Evolutionary conservation across 1,140 invertebrate genomes (phyloP), one percentile per base, ranked within the genome.

Genomic region (Leptinotarsa lineolata): DNA sequence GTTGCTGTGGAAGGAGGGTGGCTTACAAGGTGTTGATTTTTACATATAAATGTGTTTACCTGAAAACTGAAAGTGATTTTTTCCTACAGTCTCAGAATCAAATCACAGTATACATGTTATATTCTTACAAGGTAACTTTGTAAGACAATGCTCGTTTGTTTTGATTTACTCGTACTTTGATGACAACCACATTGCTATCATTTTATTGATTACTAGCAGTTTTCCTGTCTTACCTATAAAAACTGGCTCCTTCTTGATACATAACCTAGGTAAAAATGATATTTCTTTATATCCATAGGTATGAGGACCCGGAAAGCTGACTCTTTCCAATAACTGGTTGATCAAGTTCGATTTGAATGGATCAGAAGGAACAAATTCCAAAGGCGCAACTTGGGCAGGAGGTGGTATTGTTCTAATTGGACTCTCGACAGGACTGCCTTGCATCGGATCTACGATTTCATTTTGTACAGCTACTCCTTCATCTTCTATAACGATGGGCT

Each of bases 231-330:
- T 11, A 73, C 80, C 79, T 69, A 81, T 73, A 72, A 48, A 72
- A 22, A 79, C 54, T 21, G 74, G 61, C 16, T 81, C 78, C 68
- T 79, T 80, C 48, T 76, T 77, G 48, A 80, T 71, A 18, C 60
- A 21, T 45, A 83, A 63, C 68, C 76, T 77, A 4, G 82, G 82
- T 58, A 78, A 74, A 20, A 48, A 68, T 39, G 70, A 15, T 18
- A 82, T 72, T 30, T 69, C 64, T 16, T 70, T 64, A 72, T 77
- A 82, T 12, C 78, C 80, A 1, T 74, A 72, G 16, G 61, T 63
- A 66, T 89, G 87, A 63, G 85, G 83, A 48, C 85, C 85, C 2
- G 88, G 88, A 77, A 89, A 89, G 69, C 83, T 84, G 54, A 88
- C 85, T 61, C 84, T 86, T 68, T 85, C 84, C 20, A 89, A 80